Evolutionary conservation across 2,113 vertebrate genomes (phyloP).

Genomic region (Orthonyx spaldingii): DNA sequence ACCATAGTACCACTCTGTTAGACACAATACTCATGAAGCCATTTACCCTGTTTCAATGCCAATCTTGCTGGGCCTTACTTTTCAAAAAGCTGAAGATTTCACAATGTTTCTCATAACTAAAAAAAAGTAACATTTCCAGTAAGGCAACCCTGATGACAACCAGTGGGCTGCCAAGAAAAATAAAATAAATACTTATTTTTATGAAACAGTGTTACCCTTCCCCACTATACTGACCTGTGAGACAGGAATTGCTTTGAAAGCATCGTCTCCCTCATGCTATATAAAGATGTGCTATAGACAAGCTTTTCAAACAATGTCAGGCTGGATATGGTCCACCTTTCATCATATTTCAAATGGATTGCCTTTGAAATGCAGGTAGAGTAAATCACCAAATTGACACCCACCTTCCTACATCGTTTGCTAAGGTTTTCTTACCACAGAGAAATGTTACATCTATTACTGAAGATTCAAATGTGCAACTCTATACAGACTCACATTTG

Average conservation of each 20-base stretch:
- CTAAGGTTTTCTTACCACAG: neutral
- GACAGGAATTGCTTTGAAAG: neutral
- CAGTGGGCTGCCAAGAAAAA: neutral
- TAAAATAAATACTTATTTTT: neutral
- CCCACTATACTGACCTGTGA: neutral
- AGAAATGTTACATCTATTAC: neutral
- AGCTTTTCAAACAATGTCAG: slow-evolving; percentile 25
- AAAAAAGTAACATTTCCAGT: neutral
- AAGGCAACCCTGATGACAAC: neutral
- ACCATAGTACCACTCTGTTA: neutral
- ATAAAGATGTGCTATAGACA: neutral
- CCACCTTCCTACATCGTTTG: neutral
- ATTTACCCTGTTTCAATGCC: neutral
- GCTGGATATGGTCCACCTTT: neutral
- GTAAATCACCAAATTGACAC: neutral
- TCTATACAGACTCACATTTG: neutral
- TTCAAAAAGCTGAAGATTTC: neutral
- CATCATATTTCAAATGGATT: neutral
- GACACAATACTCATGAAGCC: neutral
- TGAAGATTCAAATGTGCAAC: neutral
- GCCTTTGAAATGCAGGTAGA: slow-evolving; percentile 19
- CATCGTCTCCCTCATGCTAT: neutral
- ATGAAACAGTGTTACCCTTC: neutral
- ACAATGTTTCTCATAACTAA: neutral
- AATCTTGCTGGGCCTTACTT: neutral